A percentile compares a stretch with the other conserved stretches of the same genome.
phyloP scores from a whole-genome alignment of 2,888 invertebrate species.

The Macrosiphum euphorbiae region DNA sequence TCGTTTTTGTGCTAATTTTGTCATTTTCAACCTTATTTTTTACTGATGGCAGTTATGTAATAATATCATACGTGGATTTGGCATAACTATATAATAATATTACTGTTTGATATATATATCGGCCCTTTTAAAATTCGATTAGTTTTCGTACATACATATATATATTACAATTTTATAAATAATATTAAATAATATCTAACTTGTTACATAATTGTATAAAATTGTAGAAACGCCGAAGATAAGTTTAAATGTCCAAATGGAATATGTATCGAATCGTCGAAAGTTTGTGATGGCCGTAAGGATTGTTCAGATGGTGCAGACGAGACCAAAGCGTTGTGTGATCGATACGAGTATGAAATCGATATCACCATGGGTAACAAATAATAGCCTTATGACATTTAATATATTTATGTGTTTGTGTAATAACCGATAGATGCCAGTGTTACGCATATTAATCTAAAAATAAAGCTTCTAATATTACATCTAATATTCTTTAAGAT shows the following conservation, averaged over 20 bases:
- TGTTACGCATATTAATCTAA: slow-evolving; percentile 66
- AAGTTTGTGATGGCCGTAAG: slow-evolving; percentile 67
- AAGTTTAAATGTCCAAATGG: slow-evolving; percentile 65
- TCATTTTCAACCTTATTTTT: too few species aligned
- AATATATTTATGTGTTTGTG: too few species aligned
- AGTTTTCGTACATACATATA: too few species aligned
- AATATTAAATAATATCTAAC: too few species aligned
- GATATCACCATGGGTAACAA: not conserved
- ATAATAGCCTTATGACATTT: not conserved
- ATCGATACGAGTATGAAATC: not conserved
- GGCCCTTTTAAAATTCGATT: too few species aligned
- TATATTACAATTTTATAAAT: too few species aligned
- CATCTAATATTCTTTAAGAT: slow-evolving; percentile 67
- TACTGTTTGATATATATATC: too few species aligned
- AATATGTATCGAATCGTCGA: slow-evolving; percentile 66
- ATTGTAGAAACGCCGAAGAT: not conserved
- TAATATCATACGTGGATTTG: too few species aligned
- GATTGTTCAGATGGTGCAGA: too few species aligned
- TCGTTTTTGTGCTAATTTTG: too few species aligned
- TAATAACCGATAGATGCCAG: slow-evolving; percentile 65
- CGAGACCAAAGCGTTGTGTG: slow-evolving; percentile 67
- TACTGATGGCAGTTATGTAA: too few species aligned
- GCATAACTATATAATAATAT: too few species aligned
- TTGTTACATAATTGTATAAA: not conserved
- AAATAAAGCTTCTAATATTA: slow-evolving; percentile 66